phyloP scores from a whole-genome alignment of 2,113 vertebrate species.

The Thinocorus orbignyianus region DNA sequence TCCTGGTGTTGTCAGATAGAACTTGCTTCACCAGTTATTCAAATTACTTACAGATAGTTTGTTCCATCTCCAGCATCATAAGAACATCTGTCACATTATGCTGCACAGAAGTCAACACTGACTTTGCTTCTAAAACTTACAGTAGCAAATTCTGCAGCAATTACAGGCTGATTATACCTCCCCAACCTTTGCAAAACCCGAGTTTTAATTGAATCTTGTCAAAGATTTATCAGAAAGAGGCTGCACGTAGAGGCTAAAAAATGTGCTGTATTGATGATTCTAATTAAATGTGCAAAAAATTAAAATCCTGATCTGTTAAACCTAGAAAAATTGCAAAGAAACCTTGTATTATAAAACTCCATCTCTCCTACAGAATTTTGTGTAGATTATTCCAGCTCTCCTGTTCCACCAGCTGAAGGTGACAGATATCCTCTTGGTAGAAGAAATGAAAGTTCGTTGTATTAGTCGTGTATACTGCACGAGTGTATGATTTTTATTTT shows the following conservation, averaged over 20 bases:
- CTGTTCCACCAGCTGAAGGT: neutral
- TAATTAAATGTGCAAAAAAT: neutral
- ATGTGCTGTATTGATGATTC: neutral
- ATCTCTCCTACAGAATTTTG: neutral
- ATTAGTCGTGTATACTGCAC: neutral
- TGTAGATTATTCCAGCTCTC: neutral
- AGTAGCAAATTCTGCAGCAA: neutral
- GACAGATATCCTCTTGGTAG: neutral
- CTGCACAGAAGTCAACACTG: neutral
- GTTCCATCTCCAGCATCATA: slow-evolving; percentile 22
- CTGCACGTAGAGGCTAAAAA: neutral
- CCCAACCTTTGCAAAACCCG: neutral
- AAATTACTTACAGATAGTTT: slow-evolving; percentile 57
- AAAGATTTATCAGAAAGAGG: neutral
- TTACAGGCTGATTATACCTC: neutral
- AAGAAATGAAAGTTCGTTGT: neutral
- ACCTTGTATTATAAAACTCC: neutral
- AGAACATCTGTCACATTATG: slow-evolving; percentile 53
- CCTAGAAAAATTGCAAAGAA: neutral
- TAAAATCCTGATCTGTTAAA: neutral
- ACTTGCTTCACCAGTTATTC: slow-evolving; percentile 58
- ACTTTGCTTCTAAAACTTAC: neutral
- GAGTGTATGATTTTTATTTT: neutral
- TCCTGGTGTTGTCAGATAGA: slow-evolving; percentile 24
- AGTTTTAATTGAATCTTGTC: neutral